These are phyloP conservation scores for Spodoptera picta DNA, from an alignment of 2,888 invertebrate genomes.

Conservation along the genomic window DNA sequence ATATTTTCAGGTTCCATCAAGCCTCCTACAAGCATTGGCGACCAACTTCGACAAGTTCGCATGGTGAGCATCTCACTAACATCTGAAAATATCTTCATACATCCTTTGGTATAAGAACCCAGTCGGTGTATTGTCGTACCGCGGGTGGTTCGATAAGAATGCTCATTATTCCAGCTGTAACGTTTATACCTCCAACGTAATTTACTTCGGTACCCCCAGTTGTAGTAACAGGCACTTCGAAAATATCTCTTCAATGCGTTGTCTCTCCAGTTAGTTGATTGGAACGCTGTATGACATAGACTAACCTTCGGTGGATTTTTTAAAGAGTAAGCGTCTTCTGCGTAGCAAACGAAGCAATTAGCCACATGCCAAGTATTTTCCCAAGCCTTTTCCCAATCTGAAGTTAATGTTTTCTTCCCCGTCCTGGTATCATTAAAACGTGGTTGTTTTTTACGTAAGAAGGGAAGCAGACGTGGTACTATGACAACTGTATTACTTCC, in stretches of 20 bases:
- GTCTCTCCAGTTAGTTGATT: conserved; percentile 15
- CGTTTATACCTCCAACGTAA: fast-evolving
- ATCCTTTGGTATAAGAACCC: background rate
- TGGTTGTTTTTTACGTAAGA: too few species aligned
- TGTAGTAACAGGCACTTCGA: conserved; percentile 6
- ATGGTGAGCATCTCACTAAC: conserved; percentile 15
- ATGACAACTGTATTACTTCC: too few species aligned
- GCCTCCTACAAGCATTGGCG: fast-evolving
- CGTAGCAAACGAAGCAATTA: too few species aligned
- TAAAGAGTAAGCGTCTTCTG: too few species aligned
- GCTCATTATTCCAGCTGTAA: background rate
- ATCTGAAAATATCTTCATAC: conserved; percentile 23
- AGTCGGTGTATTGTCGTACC: background rate
- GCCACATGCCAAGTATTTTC: too few species aligned
- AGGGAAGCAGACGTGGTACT: too few species aligned
- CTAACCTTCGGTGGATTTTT: too few species aligned
- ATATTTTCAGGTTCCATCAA: too few species aligned
- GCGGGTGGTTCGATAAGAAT: fast-evolving
- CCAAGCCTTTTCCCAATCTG: too few species aligned
- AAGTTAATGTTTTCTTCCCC: too few species aligned
- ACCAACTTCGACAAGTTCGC: conserved; percentile 15
- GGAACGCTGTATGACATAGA: conserved; percentile 22
- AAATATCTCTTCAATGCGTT: conserved; percentile 11
- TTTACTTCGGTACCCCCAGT: background rate
- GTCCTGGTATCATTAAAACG: too few species aligned